Conservation (phyloP, 2,797 vertebrate genomes). For the Odontamblyopus lacepedii region DNA sequence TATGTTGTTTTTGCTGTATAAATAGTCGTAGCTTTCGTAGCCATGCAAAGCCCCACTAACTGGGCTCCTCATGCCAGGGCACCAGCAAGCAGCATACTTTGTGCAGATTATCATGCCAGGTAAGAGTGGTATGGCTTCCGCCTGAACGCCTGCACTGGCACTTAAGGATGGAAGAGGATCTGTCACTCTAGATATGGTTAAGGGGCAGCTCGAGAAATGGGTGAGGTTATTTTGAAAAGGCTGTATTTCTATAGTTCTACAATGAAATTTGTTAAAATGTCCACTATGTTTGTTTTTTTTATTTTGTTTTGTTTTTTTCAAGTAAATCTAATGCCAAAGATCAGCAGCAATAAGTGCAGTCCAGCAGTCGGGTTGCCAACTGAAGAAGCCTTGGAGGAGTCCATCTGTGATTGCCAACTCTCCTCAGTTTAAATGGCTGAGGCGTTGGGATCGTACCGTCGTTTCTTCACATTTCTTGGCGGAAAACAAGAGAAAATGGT, state of each 20-base stretch:
- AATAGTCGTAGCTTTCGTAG: constrained; percentile 78
- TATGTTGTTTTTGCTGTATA: constrained; percentile 58
- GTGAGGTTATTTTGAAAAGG: constrained; percentile 67
- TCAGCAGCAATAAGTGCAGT: constrained; percentile 81
- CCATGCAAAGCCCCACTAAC: constrained; percentile 90
- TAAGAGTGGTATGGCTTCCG: constrained; percentile 73
- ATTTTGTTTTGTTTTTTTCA: constrained; percentile 53
- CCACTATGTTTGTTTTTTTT: constrained; percentile 66
- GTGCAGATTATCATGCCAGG: constrained; percentile 86
- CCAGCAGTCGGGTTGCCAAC: constrained; percentile 75
- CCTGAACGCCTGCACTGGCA: constrained; percentile 82
- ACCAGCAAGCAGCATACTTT: constrained; percentile 73
- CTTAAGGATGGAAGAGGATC: constrained; percentile 83
- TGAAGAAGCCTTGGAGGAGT: constrained; percentile 78
- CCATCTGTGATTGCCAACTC: constrained; percentile 64
- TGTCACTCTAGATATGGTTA: constrained; percentile 66
- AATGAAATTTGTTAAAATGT: constrained; percentile 78
- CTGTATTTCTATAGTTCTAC: constrained; percentile 78
- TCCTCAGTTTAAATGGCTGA: constrained; percentile 85
- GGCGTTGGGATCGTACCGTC: constrained; percentile 92
- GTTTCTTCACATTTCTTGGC: constrained; percentile 98
- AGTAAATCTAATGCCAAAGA: constrained; percentile 79
- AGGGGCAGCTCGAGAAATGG: constrained; percentile 43
- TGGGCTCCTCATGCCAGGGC: constrained; percentile 89
- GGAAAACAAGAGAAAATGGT: constrained; percentile 72